These are phyloP conservation scores for Mimumesa dahlbomi DNA, from an alignment of 2,888 invertebrate species.

Conservation along the genomic window DNA sequence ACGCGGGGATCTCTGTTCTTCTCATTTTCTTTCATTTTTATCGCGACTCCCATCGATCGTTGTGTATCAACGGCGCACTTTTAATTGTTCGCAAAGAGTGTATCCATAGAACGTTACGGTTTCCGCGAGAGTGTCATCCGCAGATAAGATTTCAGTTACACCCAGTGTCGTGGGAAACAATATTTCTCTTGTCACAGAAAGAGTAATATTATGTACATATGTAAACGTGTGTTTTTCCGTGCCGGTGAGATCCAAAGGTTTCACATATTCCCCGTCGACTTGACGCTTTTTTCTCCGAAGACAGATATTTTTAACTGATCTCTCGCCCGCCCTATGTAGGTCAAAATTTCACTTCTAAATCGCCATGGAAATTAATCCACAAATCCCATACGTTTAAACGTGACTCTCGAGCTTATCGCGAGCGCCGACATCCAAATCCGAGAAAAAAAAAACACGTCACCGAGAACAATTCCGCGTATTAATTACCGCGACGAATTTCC, in stretches of 20 bases:
- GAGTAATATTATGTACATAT: constrained; percentile 6
- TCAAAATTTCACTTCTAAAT: constrained; percentile 21
- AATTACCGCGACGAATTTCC: too few species aligned
- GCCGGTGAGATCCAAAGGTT: not conserved
- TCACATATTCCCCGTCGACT: constrained; percentile 1
- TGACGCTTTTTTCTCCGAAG: not conserved
- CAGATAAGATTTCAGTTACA: not conserved
- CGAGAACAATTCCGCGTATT: too few species aligned
- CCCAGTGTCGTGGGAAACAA: not conserved
- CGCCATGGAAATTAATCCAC: not conserved
- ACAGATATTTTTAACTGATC: constrained; percentile 22
- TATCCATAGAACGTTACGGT: too few species aligned
- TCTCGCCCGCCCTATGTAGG: not conserved
- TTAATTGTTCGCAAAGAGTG: too few species aligned
- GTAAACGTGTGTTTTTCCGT: constrained; percentile 9
- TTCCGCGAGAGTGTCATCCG: constrained; percentile 1
- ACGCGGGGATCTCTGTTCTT: too few species aligned
- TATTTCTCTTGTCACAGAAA: not conserved
- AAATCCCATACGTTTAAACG: not conserved
- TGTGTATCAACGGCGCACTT: too few species aligned
- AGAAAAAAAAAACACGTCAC: too few species aligned
- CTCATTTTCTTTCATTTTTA: too few species aligned
- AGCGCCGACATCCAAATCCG: too few species aligned
- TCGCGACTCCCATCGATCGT: too few species aligned
- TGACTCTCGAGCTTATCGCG: too few species aligned